Conservation (phyloP, 2,797 vertebrate species). For the Tiaroga cobitis region DNA sequence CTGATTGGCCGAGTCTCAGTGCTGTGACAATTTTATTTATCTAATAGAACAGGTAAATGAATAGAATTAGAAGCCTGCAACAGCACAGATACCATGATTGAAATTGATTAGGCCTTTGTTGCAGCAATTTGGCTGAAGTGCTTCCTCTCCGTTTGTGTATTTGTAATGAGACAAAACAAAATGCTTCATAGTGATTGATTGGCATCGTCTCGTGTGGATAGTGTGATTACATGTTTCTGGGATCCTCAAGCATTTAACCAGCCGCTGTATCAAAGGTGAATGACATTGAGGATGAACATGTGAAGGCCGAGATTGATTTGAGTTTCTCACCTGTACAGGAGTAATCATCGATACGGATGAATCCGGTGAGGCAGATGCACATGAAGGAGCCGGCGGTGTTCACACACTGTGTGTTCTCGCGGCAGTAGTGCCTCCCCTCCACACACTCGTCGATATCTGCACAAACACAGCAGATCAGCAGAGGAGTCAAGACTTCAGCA, state of each 20-base stretch:
- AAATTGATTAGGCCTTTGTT: neutral
- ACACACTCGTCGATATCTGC: slow-evolving; percentile 88
- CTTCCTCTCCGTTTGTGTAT: neutral
- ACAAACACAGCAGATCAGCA: slow-evolving; percentile 17
- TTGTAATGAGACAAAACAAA: neutral
- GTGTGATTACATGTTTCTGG: neutral
- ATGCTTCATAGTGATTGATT: neutral
- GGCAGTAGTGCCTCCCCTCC: slow-evolving; percentile 86
- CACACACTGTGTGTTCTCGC: slow-evolving; percentile 86
- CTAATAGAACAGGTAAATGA: neutral
- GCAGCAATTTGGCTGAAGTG: neutral
- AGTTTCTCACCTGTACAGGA: slow-evolving; percentile 85
- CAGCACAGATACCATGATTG: neutral
- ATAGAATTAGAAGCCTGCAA: neutral
- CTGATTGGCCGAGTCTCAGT: neutral
- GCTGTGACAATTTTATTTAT: neutral
- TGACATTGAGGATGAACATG: neutral
- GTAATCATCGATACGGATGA: slow-evolving; percentile 87
- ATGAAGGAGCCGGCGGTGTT: slow-evolving; percentile 87
- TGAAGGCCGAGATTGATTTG: neutral
- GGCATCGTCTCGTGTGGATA: neutral
- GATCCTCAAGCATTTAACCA: neutral
- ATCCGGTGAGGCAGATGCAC: slow-evolving; percentile 86
- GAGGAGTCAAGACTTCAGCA: neutral
- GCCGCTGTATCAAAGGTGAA: neutral